phyloP scores from a whole-genome alignment of 64 coral and sea anemone genomes.

The Montipora sp. region DNA sequence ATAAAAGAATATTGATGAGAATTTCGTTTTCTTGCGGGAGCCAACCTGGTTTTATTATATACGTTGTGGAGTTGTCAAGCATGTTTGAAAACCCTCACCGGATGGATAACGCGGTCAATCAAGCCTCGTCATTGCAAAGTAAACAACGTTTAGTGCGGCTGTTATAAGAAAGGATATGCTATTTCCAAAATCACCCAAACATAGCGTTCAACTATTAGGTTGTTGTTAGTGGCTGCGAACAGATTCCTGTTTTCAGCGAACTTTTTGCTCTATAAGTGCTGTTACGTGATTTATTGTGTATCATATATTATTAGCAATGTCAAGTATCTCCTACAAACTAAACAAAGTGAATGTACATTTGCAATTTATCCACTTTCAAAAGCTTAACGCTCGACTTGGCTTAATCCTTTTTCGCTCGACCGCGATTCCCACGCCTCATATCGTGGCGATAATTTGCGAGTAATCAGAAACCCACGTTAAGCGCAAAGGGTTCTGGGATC shows the following conservation, averaged over 20 bases:
- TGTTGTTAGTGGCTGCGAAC: neutral
- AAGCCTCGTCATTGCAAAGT: neutral
- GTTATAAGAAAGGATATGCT: neutral
- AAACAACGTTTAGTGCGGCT: neutral
- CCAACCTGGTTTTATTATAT: neutral
- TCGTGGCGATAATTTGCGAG: neutral
- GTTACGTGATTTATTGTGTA: neutral
- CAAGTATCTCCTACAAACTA: neutral
- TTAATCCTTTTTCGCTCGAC: neutral
- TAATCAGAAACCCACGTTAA: no score
- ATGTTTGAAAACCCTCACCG: neutral
- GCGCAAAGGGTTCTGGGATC: no score
- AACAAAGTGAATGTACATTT: constrained; percentile 3
- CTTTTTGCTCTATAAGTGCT: no score
- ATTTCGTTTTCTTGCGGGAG: constrained; percentile 6
- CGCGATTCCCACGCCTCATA: constrained; percentile 20
- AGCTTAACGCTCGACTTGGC: neutral
- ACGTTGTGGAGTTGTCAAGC: neutral
- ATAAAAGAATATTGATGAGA: constrained; percentile 39
- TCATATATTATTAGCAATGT: neutral
- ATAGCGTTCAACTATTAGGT: neutral
- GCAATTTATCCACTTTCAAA: neutral
- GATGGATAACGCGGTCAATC: neutral
- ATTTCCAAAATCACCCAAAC: neutral
- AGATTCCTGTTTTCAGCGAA: neutral